A percentile compares a stretch with the other conserved stretches of the same genome.
These are phyloP conservation scores for Rhamnusium bicolor DNA, from an alignment of 2,888 invertebrate genomes.

Conservation along the genomic window DNA sequence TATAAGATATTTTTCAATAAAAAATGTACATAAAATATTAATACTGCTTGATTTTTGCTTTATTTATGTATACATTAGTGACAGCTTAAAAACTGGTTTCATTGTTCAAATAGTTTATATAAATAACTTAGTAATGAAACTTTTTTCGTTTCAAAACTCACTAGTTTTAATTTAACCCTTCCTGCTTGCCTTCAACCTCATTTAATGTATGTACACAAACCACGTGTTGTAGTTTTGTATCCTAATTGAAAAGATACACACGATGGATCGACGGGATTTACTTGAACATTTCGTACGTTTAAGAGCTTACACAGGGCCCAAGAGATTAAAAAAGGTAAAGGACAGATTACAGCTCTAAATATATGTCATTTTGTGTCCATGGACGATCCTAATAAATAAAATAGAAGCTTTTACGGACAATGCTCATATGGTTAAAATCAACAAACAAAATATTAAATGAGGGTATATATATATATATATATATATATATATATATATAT, in stretches of 20 bases:
- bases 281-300: slow-evolving; percentile 40
- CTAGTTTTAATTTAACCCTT: slow-evolving; percentile 25
- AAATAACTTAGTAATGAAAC: not conserved
- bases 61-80: too few species aligned
- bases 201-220: slow-evolving; percentile 33
- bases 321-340: slow-evolving; percentile 30
- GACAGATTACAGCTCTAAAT: slow-evolving; percentile 42
- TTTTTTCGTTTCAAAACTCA: not conserved
- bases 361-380: slow-evolving; percentile 11
- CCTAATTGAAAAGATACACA: slow-evolving; percentile 45
- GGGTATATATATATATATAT: too few species aligned
- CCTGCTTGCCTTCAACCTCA: slow-evolving; percentile 9
- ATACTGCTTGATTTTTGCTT: too few species aligned
- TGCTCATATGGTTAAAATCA: not conserved
- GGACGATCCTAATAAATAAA: not conserved
- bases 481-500: too few species aligned
- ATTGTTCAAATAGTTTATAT: not conserved
- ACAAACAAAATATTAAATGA: not conserved
- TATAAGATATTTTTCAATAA: too few species aligned
- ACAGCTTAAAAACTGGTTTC: too few species aligned
- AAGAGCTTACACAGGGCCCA: slow-evolving; percentile 26
- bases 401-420: not conserved
- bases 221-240: slow-evolving; percentile 36
- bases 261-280: slow-evolving; percentile 40
- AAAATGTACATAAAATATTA: too few species aligned